Evolutionary conservation across 1,140 invertebrate species (phyloP).

Genomic region (Hylyphantes graminicola): DNA sequence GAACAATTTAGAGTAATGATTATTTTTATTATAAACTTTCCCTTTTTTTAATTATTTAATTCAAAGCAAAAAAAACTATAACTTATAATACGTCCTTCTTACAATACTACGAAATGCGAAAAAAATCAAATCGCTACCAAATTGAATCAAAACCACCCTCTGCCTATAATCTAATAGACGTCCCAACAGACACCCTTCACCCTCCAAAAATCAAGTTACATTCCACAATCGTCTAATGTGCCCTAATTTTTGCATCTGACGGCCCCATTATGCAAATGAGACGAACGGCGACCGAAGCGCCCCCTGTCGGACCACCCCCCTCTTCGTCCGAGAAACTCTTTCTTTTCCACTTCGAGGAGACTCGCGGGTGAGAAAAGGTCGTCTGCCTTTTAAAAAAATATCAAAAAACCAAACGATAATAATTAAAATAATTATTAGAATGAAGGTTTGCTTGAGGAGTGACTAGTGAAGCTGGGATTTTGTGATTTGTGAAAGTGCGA

Average conservation of each 20-base stretch:
- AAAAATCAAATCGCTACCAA: not conserved
- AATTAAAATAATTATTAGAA: not conserved
- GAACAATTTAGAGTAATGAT: no score
- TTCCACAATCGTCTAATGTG: constrained; percentile 12
- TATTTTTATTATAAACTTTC: no score
- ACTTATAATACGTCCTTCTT: not conserved
- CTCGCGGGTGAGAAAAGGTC: constrained; percentile 15
- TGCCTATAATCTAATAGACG: constrained; percentile 16
- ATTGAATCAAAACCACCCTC: constrained; percentile 48
- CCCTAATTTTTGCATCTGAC: not conserved
- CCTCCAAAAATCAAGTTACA: constrained; percentile 45
- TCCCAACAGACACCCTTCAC: not conserved
- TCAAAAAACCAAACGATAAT: constrained; percentile 14
- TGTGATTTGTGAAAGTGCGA: not conserved
- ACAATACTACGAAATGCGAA: not conserved
- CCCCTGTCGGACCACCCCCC: constrained; percentile 15
- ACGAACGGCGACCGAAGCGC: constrained; percentile 22
- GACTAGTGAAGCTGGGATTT: not conserved
- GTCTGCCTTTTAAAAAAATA: constrained; percentile 20
- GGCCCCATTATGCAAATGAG: constrained; percentile 54
- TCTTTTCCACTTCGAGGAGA: not conserved
- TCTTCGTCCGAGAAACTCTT: not conserved
- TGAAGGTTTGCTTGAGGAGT: not conserved
- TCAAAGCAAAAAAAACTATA: not conserved
- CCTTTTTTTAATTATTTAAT: no score